Percentiles rank a stretch among this genome's conserved stretches.
Evolutionary conservation across 1,140 invertebrate species (phyloP).

Genomic region (Dinoponera quadriceps): DNA sequence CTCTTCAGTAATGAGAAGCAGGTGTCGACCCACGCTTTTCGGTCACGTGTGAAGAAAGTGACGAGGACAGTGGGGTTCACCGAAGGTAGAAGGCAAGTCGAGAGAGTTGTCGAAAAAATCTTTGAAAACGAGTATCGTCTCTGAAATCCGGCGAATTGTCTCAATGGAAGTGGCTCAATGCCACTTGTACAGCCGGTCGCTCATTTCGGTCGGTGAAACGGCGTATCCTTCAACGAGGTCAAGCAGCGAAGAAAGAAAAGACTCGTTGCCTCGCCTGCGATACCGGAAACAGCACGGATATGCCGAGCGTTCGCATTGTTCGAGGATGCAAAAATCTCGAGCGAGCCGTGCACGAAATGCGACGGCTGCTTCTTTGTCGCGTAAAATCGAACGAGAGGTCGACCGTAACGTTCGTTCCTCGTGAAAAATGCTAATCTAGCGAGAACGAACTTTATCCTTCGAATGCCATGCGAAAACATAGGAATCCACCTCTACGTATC

Average conservation of each 20-base stretch:
- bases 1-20: no score
- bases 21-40: no score
- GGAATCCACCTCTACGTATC: no score
- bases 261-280: conserved; percentile 26
- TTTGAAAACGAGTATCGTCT: background rate
- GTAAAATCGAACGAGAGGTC: background rate
- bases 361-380: background rate
- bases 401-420: background rate
- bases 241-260: conserved; percentile 36
- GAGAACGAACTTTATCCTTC: background rate
- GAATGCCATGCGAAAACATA: background rate
- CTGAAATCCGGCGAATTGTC: conserved; percentile 32
- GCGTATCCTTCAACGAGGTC: conserved; percentile 70
- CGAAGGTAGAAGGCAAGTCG: no score
- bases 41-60: no score
- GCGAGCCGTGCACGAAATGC: background rate
- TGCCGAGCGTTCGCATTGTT: background rate
- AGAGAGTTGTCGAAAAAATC: conserved; percentile 3
- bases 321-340: conserved; percentile 37
- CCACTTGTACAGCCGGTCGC: conserved; percentile 49
- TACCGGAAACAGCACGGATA: conserved; percentile 41
- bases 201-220: conserved; percentile 72
- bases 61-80: no score
- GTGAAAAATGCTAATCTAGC: background rate
- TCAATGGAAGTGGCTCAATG: conserved; percentile 33